Evolutionary conservation across 2,888 invertebrate genomes (phyloP), one percentile per base, ranked within the genome.

Genomic region (Orthosia gracilis): DNA sequence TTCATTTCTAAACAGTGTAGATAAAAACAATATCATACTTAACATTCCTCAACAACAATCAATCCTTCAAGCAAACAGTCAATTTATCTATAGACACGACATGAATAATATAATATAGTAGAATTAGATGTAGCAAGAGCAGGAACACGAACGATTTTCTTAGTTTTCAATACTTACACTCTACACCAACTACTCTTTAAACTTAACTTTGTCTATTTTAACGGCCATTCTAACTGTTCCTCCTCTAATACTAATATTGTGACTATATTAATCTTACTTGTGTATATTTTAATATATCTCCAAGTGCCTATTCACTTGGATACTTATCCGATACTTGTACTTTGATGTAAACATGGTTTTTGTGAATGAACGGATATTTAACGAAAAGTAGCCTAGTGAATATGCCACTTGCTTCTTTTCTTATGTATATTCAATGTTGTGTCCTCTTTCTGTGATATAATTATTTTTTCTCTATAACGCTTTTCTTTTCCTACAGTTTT

Each of bases 81-180:
- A 73, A 78, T 84, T 81, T 73, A 78, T 84, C 84, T 84, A 81
- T 76, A 0, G 58, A 61, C 58, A 63, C 9, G 1, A 52, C 23
- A 61, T 58, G 13, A 64, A 49, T 69, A 47, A 63, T 54, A 49
- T 69, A 47, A 63, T 54, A 12, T 13, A 68, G 55, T 61, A 69
- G n/a, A 40, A 58, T 63, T 70, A 63, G n/a, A 57, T 31, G 68
- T 72, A 74, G 40, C 61, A 61, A 49, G 5, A 54, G 64, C 72
- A 65, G 57, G 49, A 81, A 80, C 66, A 69, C 59, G 13, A 71
- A 68, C 26, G 26, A 31, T 62, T 81, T 69, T 58, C 26, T 47
- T 73, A 71, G 62, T 65, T 54, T 61, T 59, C 55, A 50, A 66
- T 31, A 47, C 54, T 77, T 64, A 73, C 63, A 77, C 78, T 62